Conservation (phyloP, 2,797 vertebrate species). For the Acanthurus leucopareius region DNA sequence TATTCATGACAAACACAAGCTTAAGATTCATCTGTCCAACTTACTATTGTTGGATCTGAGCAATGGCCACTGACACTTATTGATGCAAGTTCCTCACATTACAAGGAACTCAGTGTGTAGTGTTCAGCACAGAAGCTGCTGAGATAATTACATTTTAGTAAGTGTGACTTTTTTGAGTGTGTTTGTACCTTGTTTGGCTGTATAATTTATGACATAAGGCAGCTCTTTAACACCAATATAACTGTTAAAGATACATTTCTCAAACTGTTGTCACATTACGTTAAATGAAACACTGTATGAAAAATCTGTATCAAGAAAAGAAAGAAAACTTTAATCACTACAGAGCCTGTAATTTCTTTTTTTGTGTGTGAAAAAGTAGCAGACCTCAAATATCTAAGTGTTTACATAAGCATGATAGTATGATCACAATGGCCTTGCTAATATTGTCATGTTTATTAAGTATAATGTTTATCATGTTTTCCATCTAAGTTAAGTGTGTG, state of each 20-base stretch:
- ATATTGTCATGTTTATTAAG: background rate
- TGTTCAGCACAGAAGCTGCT: slow-evolving; percentile 25
- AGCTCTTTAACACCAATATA: background rate
- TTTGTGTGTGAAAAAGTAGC: no score
- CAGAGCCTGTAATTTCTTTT: background rate
- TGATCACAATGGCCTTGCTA: background rate
- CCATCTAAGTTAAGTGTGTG: no score
- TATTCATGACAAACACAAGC: slow-evolving; percentile 52
- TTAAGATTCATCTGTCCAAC: slow-evolving; percentile 13
- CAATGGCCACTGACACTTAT: slow-evolving; percentile 27
- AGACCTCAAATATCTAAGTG: no score
- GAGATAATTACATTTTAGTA: background rate
- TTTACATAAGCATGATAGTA: background rate
- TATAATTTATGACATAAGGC: background rate
- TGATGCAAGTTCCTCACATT: slow-evolving; percentile 27
- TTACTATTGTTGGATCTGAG: slow-evolving; percentile 24
- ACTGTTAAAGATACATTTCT: background rate
- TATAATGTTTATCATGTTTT: background rate
- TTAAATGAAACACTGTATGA: background rate
- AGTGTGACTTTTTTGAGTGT: background rate
- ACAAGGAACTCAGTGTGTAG: background rate
- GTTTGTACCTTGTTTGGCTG: background rate
- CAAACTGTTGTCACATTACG: background rate
- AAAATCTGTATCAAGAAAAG: no score
- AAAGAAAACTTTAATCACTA: no score